These are phyloP conservation scores for Platysternon megacephalum DNA, from an alignment of 2,113 vertebrate species.

Conservation along the genomic window DNA sequence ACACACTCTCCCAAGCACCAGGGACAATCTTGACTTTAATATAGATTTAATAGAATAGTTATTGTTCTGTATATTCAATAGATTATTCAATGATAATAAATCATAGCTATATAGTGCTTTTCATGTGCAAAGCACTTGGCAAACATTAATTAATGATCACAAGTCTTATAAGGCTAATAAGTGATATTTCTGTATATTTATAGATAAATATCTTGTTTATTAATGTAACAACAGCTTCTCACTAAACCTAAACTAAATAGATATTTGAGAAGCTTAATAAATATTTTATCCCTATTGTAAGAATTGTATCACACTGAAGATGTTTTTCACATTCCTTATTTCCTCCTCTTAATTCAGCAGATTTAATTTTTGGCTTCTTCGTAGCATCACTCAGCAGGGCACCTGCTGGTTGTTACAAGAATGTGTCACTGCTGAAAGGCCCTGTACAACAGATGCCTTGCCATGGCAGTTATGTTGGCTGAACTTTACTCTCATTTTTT, in stretches of 20 bases:
- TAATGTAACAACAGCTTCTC: constrained; percentile 17
- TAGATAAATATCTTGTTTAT: neutral
- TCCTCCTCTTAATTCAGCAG: constrained; percentile 21
- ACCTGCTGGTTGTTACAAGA: constrained; percentile 26
- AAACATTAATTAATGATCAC: neutral
- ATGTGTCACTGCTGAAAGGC: neutral
- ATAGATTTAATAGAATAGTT: neutral
- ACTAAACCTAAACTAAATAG: neutral
- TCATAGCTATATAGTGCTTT: neutral
- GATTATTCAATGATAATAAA: neutral
- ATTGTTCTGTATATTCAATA: neutral
- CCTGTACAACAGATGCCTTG: constrained; percentile 57
- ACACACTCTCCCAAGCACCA: neutral
- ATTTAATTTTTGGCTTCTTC: constrained; percentile 12
- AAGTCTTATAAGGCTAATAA: neutral
- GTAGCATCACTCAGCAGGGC: neutral
- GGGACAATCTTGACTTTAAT: neutral
- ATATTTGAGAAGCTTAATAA: constrained; percentile 11
- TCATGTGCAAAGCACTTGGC: constrained; percentile 2
- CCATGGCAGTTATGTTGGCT: constrained; percentile 16
- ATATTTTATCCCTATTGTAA: constrained; percentile 5
- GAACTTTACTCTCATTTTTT: constrained; percentile 49
- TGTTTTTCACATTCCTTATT: constrained; percentile 27
- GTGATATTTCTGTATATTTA: neutral
- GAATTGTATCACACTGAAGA: constrained; percentile 18